Percentiles rank a stretch among this genome's conserved stretches.
Evolutionary conservation across 2,888 invertebrate species (phyloP).

Genomic region (Bombylius major): DNA sequence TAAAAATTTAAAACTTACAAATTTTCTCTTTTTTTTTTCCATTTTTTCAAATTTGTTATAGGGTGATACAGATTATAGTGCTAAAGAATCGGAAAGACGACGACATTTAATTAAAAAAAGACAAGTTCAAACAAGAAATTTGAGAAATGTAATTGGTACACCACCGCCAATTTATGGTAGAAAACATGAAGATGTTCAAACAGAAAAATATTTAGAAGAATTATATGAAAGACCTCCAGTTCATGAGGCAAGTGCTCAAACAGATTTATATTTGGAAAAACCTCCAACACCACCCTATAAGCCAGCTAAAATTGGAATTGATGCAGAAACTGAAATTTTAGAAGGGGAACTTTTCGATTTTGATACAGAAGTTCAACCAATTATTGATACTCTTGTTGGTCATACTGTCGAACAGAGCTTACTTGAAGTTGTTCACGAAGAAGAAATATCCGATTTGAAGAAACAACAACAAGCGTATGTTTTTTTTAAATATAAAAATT

Average conservation of each 20-base stretch:
- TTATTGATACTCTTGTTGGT: slow-evolving; percentile 78
- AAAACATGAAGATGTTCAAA: slow-evolving; percentile 77
- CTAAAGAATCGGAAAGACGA: slow-evolving; percentile 37
- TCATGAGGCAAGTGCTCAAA: slow-evolving; percentile 68
- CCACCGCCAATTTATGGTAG: slow-evolving; percentile 56
- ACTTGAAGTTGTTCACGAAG: slow-evolving; percentile 83
- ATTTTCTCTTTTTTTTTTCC: no score
- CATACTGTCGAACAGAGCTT: slow-evolving; percentile 81
- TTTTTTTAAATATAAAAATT: background rate
- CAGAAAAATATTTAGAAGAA: slow-evolving; percentile 81
- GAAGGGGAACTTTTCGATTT: slow-evolving; percentile 91
- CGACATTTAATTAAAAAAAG: slow-evolving; percentile 62
- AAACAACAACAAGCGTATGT: slow-evolving; percentile 45
- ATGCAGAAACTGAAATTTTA: slow-evolving; percentile 73
- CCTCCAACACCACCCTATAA: slow-evolving; percentile 68
- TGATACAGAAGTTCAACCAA: slow-evolving; percentile 80
- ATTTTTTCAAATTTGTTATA: background rate
- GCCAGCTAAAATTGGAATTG: slow-evolving; percentile 67
- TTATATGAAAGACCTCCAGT: slow-evolving; percentile 63
- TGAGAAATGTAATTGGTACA: slow-evolving; percentile 39
- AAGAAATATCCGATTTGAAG: slow-evolving; percentile 70
- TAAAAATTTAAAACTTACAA: no score
- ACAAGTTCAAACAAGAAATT: slow-evolving; percentile 39
- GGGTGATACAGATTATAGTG: background rate
- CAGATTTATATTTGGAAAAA: slow-evolving; percentile 73